Evolutionary conservation across 2,888 invertebrate species (phyloP), one percentile per base, ranked within the genome.

Genomic region (Chorisops tibialis): DNA sequence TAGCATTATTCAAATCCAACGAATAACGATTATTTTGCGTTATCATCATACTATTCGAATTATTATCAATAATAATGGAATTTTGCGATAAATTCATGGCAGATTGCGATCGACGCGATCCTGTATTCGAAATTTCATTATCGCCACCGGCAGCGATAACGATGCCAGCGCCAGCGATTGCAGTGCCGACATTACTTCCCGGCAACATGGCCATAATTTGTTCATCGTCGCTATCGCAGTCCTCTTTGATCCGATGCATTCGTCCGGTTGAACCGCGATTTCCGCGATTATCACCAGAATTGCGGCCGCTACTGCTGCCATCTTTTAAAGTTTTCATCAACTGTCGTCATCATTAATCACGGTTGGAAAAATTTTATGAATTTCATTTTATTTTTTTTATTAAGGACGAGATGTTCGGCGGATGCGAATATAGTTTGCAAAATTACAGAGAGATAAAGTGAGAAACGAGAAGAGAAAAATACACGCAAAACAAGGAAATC

Each of bases 251-350:
- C 9, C 50, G 35, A 22, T 49, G 49, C 22, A 49, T 49, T 11
- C 50, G 35, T 18, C 30, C 14, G 5, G 35, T 14, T 9, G 50
- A 50, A 4, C 37, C 50, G 9, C 37, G 12, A 24, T n/a, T 49
- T 24, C n/a, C 30, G 14, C 30, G 22, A 16, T 16, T n/a, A 19
- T 54, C 21, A 22, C 14, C 19, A 22, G 39, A 12, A 19, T 39
- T 54, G 6, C 41, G n/a, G 12, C 5, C 54, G 19, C 39, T 21
- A 14, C 52, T 38, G 52, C 38, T 19, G 52, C 41, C 54, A 54
- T 39, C 43, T 39, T 54, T 54, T 24, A 54, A 22, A 6, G 41
- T 22, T 54, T 54, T 54, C 43, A 54, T 41, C 6, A 54, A 41
- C 54, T 54, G n/a, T 24, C 18, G 30, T n/a, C 30, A 30, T 30